These are phyloP conservation scores for Cerceris rybyensis DNA, from an alignment of 2,888 invertebrate genomes.

Conservation along the genomic window DNA sequence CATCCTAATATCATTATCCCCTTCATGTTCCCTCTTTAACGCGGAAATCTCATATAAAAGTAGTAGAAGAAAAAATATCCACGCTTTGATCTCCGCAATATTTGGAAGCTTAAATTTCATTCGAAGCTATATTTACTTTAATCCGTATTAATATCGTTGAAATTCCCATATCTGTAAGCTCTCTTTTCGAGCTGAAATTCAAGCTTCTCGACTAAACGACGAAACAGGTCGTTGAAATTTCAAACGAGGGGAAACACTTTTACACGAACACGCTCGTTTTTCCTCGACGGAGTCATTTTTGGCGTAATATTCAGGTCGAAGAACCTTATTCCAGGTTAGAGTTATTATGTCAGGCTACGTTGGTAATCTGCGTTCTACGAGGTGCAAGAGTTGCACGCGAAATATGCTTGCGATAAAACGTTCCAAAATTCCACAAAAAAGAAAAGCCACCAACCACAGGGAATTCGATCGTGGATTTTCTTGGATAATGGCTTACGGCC, in stretches of 20 bases:
- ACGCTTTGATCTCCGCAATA: too few species aligned
- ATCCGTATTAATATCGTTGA: background rate
- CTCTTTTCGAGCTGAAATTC: background rate
- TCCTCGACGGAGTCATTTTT: background rate
- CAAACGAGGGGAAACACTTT: background rate
- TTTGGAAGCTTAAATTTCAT: too few species aligned
- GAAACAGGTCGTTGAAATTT: background rate
- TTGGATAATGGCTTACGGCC: too few species aligned
- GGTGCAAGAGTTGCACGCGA: background rate
- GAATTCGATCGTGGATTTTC: too few species aligned
- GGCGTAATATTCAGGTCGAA: background rate
- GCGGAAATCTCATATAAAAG: too few species aligned
- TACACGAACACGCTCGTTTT: background rate
- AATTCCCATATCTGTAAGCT: too few species aligned
- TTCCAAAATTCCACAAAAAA: background rate
- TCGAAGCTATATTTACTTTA: too few species aligned
- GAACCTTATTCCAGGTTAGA: conserved; percentile 2
- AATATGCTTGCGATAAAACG: background rate
- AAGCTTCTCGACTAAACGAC: background rate
- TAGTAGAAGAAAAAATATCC: too few species aligned
- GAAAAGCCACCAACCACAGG: too few species aligned
- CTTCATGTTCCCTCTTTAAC: too few species aligned
- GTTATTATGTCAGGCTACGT: background rate
- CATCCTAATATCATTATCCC: too few species aligned
- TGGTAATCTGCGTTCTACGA: background rate